Base-by-base conservation (phyloP, 1,140 invertebrate species). In the Monomorium pharaonis region DNA sequence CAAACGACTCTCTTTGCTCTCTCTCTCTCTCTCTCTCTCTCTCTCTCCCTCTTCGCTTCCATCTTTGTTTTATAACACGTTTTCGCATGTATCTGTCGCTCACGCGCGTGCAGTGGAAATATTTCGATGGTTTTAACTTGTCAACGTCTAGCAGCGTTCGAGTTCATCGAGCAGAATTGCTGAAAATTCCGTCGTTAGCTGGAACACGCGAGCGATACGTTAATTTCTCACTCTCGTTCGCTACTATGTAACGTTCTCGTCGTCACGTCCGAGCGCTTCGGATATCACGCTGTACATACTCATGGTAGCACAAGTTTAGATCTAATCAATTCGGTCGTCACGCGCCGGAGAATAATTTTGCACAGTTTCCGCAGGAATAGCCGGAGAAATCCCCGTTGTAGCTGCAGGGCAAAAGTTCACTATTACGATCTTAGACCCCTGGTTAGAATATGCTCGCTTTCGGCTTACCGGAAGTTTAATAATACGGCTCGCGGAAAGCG, bases 271-370 rank as follows among this genome's bases (percentile, higher is more conserved):
- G 51, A 58, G 51, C 67, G 18, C 24, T 37, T 47, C 12, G 37
- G 54, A 62, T 87, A 77, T 84, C 76, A 70, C 87, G 69, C 42
- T 60, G 44, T 49, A n/a, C n/a, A n/a, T n/a, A 70, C 6, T 54
- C 75, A 54, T 21, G 42, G 27, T 33, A 63, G 58, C 58, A n/a
- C n/a, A 86, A 89, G 86, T 89, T 89, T 74, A 86, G 86, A 86
- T 89, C 69, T 89, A 88, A 89, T 89, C 86, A 88, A 88, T 88
- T 89, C 70, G 62, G 62, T 86, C 78, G 81, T 88, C 83, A 80
- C 67, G 74, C 24, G 49, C 81, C 42, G 49, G 24, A 69, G 86
- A 89, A 89, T 89, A 88, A 86, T 89, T 86, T 83, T 33, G 62
- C 58, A 24, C 27, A 76, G 83, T 88, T 89, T 78, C 60, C 76